phyloP scores from a whole-genome alignment of 2,888 invertebrate species.

The Harpalus rubripes region DNA sequence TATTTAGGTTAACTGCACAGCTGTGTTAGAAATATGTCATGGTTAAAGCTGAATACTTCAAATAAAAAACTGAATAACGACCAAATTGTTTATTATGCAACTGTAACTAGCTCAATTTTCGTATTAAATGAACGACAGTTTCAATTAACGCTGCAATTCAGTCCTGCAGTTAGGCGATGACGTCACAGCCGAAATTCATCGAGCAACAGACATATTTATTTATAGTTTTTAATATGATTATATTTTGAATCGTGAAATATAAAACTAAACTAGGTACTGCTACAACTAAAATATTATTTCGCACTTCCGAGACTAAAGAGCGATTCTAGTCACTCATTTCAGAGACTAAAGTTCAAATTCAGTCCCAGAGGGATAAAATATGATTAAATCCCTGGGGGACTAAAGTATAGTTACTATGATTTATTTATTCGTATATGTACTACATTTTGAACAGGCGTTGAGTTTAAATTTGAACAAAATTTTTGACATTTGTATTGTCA shows the following conservation, averaged over 20 bases:
- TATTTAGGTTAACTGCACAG: slow-evolving; percentile 36
- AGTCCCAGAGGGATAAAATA: too few species aligned
- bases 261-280: neutral
- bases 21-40: slow-evolving; percentile 43
- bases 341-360: too few species aligned
- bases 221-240: neutral
- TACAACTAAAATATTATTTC: neutral
- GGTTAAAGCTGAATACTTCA: slow-evolving; percentile 29
- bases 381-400: too few species aligned
- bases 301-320: too few species aligned
- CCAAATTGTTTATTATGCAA: slow-evolving; percentile 46
- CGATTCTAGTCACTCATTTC: too few species aligned
- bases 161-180: slow-evolving; percentile 1
- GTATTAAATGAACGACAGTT: slow-evolving; percentile 22
- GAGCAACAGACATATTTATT: neutral
- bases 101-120: slow-evolving; percentile 27
- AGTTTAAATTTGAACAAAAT: too few species aligned
- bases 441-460: too few species aligned
- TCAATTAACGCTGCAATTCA: slow-evolving; percentile 36
- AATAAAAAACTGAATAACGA: slow-evolving; percentile 22
- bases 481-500: too few species aligned
- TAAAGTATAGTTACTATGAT: too few species aligned
- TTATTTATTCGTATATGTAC: too few species aligned
- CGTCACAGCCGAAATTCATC: slow-evolving; percentile 8
- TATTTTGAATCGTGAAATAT: neutral